Evolutionary conservation across 2,888 invertebrate genomes (phyloP).

Genomic region (Sinhomidia bicolor): DNA sequence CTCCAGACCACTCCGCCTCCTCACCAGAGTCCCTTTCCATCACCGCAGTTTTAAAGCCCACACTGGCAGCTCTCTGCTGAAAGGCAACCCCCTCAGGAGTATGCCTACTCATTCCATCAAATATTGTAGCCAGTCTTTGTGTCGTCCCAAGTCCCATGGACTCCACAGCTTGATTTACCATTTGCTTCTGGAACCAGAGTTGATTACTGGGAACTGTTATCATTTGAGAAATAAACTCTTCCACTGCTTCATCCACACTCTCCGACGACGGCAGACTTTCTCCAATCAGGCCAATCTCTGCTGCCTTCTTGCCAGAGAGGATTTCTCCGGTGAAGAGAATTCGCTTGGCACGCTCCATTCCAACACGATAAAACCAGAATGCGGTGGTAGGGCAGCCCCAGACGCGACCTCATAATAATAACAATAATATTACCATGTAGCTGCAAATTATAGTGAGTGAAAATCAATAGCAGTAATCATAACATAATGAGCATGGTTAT

Average conservation of each 20-base stretch:
- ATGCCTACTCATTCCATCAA: slow-evolving; percentile 78
- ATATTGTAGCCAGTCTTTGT: slow-evolving; percentile 76
- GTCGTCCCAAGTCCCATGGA: slow-evolving; percentile 69
- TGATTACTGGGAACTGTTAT: slow-evolving; percentile 77
- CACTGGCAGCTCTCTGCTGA: slow-evolving; percentile 72
- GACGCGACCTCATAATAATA: slow-evolving; percentile 63
- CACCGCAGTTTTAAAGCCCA: slow-evolving; percentile 76
- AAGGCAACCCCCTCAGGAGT: slow-evolving; percentile 75
- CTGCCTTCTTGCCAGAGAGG: slow-evolving; percentile 73
- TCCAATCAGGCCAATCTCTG: slow-evolving; percentile 73
- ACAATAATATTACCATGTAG: no score
- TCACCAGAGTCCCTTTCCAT: slow-evolving; percentile 75
- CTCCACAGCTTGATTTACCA: slow-evolving; percentile 77
- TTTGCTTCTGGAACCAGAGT: slow-evolving; percentile 77
- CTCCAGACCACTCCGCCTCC: slow-evolving; percentile 71
- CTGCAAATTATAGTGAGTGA: no score
- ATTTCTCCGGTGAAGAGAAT: slow-evolving; percentile 77
- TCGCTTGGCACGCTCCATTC: slow-evolving; percentile 77
- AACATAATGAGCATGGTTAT: no score
- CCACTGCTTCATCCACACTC: slow-evolving; percentile 70
- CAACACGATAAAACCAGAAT: slow-evolving; percentile 77
- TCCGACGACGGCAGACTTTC: slow-evolving; percentile 61
- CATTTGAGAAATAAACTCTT: slow-evolving; percentile 70
- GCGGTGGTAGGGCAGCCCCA: slow-evolving; percentile 78
- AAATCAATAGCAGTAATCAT: no score